Conservation (phyloP, 2,113 vertebrate genomes). For the Eurypyga helias region DNA sequence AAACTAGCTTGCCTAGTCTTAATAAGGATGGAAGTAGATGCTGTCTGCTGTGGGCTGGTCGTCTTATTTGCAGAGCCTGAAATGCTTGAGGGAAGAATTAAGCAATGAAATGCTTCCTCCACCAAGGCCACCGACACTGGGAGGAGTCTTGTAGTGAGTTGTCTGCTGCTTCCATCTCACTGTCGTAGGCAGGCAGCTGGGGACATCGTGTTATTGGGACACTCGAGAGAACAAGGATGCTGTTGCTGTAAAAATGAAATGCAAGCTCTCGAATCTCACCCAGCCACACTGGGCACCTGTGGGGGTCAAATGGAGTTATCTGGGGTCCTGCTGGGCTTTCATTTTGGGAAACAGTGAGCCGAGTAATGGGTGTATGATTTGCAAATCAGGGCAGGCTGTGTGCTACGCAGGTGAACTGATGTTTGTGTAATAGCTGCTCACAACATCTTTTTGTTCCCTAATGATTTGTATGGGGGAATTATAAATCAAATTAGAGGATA, state of each 20-base stretch:
- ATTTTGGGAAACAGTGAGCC: background rate
- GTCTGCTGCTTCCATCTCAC: background rate
- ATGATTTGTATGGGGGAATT: background rate
- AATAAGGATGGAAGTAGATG: constrained; percentile 10
- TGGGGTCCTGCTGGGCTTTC: background rate
- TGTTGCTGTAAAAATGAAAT: background rate
- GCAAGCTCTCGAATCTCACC: background rate
- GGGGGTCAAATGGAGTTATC: background rate
- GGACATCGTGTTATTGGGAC: background rate
- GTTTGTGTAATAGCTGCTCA: background rate
- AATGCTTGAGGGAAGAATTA: constrained; percentile 20
- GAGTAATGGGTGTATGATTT: background rate
- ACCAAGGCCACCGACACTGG: background rate
- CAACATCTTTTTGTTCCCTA: background rate
- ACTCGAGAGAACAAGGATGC: background rate
- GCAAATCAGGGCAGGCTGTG: background rate
- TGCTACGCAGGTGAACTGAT: background rate
- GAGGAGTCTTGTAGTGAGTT: background rate
- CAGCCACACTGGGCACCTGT: accelerated
- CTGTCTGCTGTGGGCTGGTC: background rate
- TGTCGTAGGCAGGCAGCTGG: background rate
- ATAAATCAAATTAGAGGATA: background rate
- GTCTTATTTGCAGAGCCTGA: background rate
- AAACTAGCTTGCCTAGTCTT: constrained; percentile 24
- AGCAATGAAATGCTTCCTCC: constrained; percentile 3